These are phyloP conservation scores for Hypomecis punctinalis DNA, from an alignment of 2,888 invertebrate species.

Conservation along the genomic window DNA sequence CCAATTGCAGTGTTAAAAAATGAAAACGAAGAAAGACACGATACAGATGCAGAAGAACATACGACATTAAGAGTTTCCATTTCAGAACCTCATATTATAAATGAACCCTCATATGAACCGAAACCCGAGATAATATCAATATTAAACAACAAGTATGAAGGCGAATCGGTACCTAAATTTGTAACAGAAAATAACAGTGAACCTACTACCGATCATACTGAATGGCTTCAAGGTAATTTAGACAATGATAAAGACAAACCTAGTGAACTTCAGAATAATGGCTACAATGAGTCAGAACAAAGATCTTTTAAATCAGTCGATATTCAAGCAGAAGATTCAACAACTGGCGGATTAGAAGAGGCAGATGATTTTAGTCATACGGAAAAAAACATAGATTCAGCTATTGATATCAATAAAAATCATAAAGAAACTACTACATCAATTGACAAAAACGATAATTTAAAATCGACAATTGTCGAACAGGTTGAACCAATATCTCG, in stretches of 20 bases:
- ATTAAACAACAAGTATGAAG: slow-evolving; percentile 47
- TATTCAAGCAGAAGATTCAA: slow-evolving; percentile 50
- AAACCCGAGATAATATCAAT: slow-evolving; percentile 64
- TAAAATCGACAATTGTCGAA: slow-evolving; percentile 12
- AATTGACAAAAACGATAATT: neutral
- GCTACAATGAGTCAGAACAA: slow-evolving; percentile 54
- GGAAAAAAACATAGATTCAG: slow-evolving; percentile 5
- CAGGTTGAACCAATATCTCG: slow-evolving; percentile 9
- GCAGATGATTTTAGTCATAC: neutral
- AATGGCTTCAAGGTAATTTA: slow-evolving; percentile 61
- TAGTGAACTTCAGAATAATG: slow-evolving; percentile 28
- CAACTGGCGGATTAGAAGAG: slow-evolving; percentile 38
- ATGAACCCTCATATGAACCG: slow-evolving; percentile 61
- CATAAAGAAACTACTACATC: slow-evolving; percentile 14
- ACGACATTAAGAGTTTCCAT: slow-evolving; percentile 57
- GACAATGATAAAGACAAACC: slow-evolving; percentile 38
- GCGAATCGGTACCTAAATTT: slow-evolving; percentile 21
- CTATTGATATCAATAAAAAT: slow-evolving; percentile 1
- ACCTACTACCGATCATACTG: slow-evolving; percentile 53
- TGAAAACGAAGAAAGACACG: slow-evolving; percentile 35
- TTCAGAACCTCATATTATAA: slow-evolving; percentile 58
- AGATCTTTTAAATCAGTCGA: slow-evolving; percentile 63
- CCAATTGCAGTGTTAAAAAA: slow-evolving; percentile 25
- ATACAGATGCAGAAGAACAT: slow-evolving; percentile 47
- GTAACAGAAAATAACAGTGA: slow-evolving; percentile 38